These are phyloP conservation scores for Achatina immaculata DNA, from an alignment of 1,140 invertebrate genomes.

Conservation along the genomic window DNA sequence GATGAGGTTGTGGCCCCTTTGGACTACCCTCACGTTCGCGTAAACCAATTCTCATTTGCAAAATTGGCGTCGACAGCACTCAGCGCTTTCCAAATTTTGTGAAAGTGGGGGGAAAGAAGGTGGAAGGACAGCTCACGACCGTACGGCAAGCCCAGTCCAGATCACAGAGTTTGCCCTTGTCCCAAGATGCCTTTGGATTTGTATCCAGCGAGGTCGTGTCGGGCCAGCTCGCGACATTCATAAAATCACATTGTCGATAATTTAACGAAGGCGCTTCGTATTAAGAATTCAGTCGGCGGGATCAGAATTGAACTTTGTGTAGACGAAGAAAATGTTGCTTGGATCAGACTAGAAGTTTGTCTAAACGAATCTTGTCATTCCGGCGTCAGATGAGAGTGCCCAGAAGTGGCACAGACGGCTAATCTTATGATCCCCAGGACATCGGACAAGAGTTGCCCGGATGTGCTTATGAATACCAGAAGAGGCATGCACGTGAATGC, in stretches of 20 bases:
- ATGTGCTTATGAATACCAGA: conserved; percentile 22
- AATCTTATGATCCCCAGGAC: background rate
- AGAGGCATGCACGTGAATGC: background rate
- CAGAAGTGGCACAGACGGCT: background rate
- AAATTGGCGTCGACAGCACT: conserved; percentile 19
- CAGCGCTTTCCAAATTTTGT: background rate
- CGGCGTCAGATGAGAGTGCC: background rate
- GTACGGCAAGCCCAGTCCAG: background rate
- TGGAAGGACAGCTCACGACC: background rate
- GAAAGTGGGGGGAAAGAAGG: background rate
- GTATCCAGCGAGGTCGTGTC: conserved; percentile 10
- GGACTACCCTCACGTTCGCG: conserved; percentile 2
- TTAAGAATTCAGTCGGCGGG: background rate
- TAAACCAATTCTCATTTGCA: conserved; percentile 31
- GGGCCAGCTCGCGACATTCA: conserved; percentile 13
- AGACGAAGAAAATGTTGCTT: background rate
- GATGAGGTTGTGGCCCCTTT: background rate
- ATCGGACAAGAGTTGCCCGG: background rate
- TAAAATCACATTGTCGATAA: conserved; percentile 24
- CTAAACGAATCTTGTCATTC: conserved; percentile 4
- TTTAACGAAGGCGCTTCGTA: conserved; percentile 14
- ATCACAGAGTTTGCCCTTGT: background rate
- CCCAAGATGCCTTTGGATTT: background rate
- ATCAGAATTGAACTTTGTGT: background rate
- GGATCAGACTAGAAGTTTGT: conserved; percentile 11